Conservation (phyloP, 1,140 invertebrate species). For the Cotesia typhae region DNA sequence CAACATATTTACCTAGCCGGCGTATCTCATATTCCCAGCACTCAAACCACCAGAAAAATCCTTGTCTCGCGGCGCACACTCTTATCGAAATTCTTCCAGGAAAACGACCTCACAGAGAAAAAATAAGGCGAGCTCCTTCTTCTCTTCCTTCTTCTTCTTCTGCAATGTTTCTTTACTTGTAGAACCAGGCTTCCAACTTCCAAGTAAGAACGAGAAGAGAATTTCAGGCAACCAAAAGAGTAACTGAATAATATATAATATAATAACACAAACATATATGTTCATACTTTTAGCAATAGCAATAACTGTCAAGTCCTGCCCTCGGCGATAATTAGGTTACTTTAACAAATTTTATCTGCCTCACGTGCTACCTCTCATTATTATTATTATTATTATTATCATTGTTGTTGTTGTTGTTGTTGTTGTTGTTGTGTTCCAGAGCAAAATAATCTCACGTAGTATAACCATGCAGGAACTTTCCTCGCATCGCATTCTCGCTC, state of each 20-base stretch:
- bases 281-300: background rate
- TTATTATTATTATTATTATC: too few species aligned
- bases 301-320: slow-evolving; percentile 11
- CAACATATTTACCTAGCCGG: slow-evolving; percentile 1
- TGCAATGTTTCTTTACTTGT: too few species aligned
- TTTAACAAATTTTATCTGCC: slow-evolving; percentile 34
- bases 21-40: too few species aligned
- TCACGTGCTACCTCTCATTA: slow-evolving; percentile 14
- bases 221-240: slow-evolving; percentile 16
- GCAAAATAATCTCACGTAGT: slow-evolving; percentile 35
- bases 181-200: background rate
- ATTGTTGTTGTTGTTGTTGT: background rate
- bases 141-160: too few species aligned
- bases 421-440: background rate
- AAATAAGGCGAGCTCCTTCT: background rate
- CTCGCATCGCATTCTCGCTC: too few species aligned
- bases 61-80: slow-evolving; percentile 34
- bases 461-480: background rate
- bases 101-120: slow-evolving; percentile 46
- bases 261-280: slow-evolving; percentile 1
- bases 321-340: slow-evolving; percentile 37
- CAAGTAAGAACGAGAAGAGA: slow-evolving; percentile 8
- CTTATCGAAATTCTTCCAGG: slow-evolving; percentile 55
- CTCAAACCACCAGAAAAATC: background rate
- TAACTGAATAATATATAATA: slow-evolving; percentile 1